phyloP scores from a whole-genome alignment of 2,113 vertebrate species.

The Clupea harengus region DNA sequence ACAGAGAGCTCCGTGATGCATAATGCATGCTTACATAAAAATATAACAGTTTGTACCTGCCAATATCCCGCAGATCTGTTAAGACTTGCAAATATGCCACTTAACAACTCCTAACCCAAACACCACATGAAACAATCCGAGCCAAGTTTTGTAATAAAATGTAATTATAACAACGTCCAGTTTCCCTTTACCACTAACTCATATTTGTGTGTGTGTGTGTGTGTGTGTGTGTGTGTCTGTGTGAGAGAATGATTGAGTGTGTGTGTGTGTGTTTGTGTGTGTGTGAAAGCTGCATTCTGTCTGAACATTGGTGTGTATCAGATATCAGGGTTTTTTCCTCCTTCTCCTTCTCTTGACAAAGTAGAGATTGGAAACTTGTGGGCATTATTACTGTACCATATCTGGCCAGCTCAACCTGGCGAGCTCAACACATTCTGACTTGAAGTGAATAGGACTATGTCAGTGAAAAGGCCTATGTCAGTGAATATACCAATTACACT shows the following conservation, averaged over 20 bases:
- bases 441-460: not conserved
- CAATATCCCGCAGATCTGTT: slow-evolving; percentile 60
- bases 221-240: not conserved
- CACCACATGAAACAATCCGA: not conserved
- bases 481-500: not conserved
- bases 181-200: not conserved
- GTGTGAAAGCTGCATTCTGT: not conserved
- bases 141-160: not conserved
- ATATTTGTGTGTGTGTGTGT: not conserved
- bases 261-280: not conserved
- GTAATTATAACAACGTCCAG: not conserved
- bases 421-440: not conserved
- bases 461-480: not conserved
- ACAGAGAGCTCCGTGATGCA: slow-evolving; percentile 70
- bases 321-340: not conserved
- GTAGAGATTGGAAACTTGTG: not conserved
- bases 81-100: slow-evolving; percentile 29
- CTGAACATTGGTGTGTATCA: not conserved
- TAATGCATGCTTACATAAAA: slow-evolving; percentile 75
- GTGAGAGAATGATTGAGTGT: not conserved
- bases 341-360: not conserved
- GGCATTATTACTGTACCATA: not conserved
- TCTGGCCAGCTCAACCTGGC: not conserved
- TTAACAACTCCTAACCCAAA: slow-evolving; percentile 28
- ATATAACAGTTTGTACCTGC: slow-evolving; percentile 66